Base-by-base conservation (phyloP, 2,888 invertebrate species). In the Dynastes hyllus region DNA sequence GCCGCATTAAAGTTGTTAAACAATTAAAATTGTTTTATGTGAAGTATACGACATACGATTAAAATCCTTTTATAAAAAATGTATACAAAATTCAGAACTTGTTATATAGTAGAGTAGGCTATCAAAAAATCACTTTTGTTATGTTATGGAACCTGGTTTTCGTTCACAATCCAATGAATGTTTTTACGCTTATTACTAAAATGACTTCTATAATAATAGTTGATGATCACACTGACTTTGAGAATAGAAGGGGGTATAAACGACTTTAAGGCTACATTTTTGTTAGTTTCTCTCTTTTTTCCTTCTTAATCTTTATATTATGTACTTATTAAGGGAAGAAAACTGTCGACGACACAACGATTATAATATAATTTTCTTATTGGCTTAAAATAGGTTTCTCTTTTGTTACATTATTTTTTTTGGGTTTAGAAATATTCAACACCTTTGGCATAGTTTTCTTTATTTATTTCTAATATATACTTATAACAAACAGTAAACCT, bases 181-280 rank as follows among this genome's bases (percentile, higher is more conserved):
- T 45, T 61, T 45, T 58, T 58, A 32, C 58, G n/a, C 2, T 53
- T 22, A 22, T 27, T 58, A 58, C 8, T 22, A 58, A 58, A 37
- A 27, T 22, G 27, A 45, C 51, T 69, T 69, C 50, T 16, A 69
- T 69, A 40, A 69, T 53, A 50, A 29, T 51, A 45, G 11, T 51
- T 51, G 73, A 79, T 76, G 79, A 76, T 79, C 70, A 79, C 78
- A 78, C 73, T 71, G 65, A 79, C 27, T 79, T 75, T 67, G 76
- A 66, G 70, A 51, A 69, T 53, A 51, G 40, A 29, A 69, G 69
- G 8, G 53, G 78, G 76, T 61, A 70, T 37, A 67, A 63, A 79
- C 79, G 70, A 69, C 76, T 79, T 76, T 76, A 79, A 79, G 76
- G 76, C 76, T 79, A 79, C 69, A 70, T 69, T 58, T 58, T 51